Conservation (phyloP, 2,797 vertebrate genomes). For the Vireo griseus region DNA sequence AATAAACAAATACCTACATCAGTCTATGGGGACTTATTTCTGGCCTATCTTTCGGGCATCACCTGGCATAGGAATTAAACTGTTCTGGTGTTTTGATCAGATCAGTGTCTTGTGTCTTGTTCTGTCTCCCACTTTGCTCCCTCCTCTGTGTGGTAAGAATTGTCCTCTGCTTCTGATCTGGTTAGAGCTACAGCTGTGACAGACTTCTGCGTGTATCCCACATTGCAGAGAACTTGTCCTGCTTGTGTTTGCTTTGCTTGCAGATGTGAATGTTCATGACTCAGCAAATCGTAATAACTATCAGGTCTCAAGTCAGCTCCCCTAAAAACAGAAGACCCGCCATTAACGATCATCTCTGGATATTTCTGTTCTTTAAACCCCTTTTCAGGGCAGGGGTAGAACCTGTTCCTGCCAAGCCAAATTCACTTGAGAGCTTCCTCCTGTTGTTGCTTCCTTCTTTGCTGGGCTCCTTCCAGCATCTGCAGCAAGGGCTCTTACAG, state of each 20-base stretch:
- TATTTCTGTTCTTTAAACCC: conserved; percentile 3
- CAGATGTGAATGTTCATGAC: not conserved
- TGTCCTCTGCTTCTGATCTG: not conserved
- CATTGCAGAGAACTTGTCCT: not conserved
- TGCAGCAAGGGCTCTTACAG: not conserved
- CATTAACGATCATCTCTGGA: not conserved
- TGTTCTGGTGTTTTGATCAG: not conserved
- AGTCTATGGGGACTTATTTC: too few relatives aligned
- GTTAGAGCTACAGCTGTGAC: not conserved
- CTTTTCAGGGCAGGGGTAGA: not conserved
- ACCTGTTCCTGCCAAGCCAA: not conserved
- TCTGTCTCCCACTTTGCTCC: not conserved
- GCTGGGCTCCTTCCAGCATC: not conserved
- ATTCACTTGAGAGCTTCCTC: not conserved
- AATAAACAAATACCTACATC: too few relatives aligned
- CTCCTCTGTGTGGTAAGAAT: not conserved
- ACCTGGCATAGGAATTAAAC: not conserved
- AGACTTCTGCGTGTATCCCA: not conserved
- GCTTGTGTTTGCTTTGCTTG: not conserved
- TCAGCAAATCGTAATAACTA: not conserved
- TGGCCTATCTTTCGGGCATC: not conserved
- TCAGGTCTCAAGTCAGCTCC: not conserved
- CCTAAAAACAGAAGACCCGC: not conserved
- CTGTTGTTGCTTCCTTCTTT: not conserved
- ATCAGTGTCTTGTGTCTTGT: not conserved